These are phyloP conservation scores for Dufourea novaeangliae DNA, from an alignment of 1,140 invertebrate genomes.

Conservation along the genomic window DNA sequence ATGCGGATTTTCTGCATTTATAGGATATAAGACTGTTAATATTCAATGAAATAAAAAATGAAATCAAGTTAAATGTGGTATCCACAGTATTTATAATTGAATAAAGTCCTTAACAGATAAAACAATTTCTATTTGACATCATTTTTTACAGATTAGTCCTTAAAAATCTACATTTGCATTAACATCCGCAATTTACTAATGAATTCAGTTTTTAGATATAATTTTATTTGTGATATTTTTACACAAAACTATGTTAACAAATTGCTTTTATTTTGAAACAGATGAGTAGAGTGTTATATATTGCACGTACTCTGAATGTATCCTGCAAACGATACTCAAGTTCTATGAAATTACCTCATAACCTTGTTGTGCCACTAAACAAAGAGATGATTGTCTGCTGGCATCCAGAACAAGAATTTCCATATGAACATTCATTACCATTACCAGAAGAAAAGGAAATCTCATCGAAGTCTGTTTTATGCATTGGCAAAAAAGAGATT, in stretches of 20 bases:
- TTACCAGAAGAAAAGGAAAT: conserved; percentile 81
- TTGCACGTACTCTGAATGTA: neutral
- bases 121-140: no score
- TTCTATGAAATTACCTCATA: conserved; percentile 69
- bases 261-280: neutral
- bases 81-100: no score
- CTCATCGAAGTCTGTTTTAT: conserved; percentile 82
- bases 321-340: conserved; percentile 29
- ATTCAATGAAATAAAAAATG: no score
- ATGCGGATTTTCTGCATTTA: no score
- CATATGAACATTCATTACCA: conserved; percentile 91
- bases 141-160: no score
- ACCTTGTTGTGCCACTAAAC: conserved; percentile 85
- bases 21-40: no score
- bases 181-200: no score
- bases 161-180: no score
- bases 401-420: conserved; percentile 91
- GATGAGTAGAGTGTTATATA: conserved; percentile 45
- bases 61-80: no score
- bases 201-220: no score
- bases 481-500: conserved; percentile 85
- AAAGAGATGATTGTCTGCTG: conserved; percentile 92
- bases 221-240: neutral
- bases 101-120: no score
- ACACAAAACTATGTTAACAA: neutral